Percentiles rank a stretch among this genome's conserved stretches.
Conservation (phyloP, 1,140 invertebrate species). For the Potamilus streckersoni region DNA sequence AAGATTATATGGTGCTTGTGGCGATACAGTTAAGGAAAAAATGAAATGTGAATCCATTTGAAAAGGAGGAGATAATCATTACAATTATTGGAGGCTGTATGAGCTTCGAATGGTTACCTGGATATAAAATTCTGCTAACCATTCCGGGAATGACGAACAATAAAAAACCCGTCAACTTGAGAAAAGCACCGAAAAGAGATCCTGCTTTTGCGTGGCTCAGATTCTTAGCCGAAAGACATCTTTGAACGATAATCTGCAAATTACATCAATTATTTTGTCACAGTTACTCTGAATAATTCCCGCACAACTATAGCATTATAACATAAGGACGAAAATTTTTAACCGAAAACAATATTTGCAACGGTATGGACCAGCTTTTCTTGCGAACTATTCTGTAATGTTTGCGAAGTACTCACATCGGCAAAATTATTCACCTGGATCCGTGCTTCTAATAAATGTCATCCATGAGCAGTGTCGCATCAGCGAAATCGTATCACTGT, state of each 20-base stretch:
- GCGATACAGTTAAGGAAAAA: too few relatives aligned
- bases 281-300: neutral
- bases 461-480: too few relatives aligned
- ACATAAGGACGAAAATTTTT: neutral
- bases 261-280: neutral
- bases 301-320: neutral
- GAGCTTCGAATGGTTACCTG: constrained; percentile 39
- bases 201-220: constrained; percentile 71
- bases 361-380: neutral
- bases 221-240: constrained; percentile 70
- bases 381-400: neutral
- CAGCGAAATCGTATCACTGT: too few relatives aligned
- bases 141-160: constrained; percentile 72
- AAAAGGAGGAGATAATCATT: too few relatives aligned
- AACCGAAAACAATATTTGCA: neutral
- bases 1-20: too few relatives aligned
- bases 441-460: too few relatives aligned
- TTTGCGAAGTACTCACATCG: too few relatives aligned
- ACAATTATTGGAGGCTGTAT: too few relatives aligned
- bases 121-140: constrained; percentile 68
- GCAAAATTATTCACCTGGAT: too few relatives aligned
- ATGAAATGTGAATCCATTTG: too few relatives aligned
- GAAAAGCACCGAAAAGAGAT: constrained; percentile 67
- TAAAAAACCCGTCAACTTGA: constrained; percentile 71
- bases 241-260: constrained; percentile 71